Base-by-base conservation (phyloP, 2,113 vertebrate species). In the Lethenteron camtschaticum region DNA sequence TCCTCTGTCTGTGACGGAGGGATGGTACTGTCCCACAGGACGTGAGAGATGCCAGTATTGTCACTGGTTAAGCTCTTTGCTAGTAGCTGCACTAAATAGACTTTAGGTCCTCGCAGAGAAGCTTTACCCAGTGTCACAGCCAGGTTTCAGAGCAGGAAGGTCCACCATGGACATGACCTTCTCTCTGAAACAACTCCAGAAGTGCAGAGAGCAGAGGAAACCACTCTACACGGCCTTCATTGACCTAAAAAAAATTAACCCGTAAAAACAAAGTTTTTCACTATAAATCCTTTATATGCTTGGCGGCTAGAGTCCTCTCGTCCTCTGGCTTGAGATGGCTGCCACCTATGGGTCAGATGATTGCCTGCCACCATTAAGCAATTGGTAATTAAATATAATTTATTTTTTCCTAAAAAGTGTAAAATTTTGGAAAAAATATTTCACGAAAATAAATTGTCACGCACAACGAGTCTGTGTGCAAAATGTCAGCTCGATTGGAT, bases 221-320 rank as follows among this genome's bases (percentile, higher is more conserved):
- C 72, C 72, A 16, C 56, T 71, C 11, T 58, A 57, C 16, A 13
- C 41, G 9, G 58, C 56, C 24, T 72, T 72, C 70, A 73, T 71
- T 10, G 59, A 73, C 55, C 24, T 73, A 7, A 68, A 24, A 4
- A 73, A 63, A 18, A 20, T 20, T 20, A 20, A 20, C 20, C 20
- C 20, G 20, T 20, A 20, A 20, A 20, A 20, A 20, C 20, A 20
- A 20, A 20, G 20, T 20, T 20, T 20, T 20, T 20, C 20, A 20
- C 20, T 20, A 20, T 20, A 20, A 20, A 20, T 20, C 20, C 20
- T 20, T 20, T 20, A 20, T 20, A 20, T 20, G 20, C 20, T 2
- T 20, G 20, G 20, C 20, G 20, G 20, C 20, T 20, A 20, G 20
- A 20, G 20, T 20, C 20, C 20, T 20, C 20, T 2, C 20, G 20